Percentiles rank a stretch among this genome's conserved stretches.
Evolutionary conservation across 2,888 invertebrate genomes (phyloP).

Genomic region (Melanchra persicariae): DNA sequence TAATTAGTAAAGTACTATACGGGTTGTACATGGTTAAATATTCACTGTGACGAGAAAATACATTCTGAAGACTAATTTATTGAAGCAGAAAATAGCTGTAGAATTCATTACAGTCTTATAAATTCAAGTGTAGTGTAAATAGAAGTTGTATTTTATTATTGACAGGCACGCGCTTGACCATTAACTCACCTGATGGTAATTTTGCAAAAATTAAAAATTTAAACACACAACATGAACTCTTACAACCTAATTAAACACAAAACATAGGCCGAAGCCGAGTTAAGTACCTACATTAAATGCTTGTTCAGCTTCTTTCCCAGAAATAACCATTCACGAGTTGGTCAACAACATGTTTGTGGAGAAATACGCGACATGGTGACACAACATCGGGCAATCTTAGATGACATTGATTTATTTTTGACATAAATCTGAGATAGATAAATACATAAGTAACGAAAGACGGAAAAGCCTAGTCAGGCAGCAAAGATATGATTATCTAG

Average conservation of each 20-base stretch:
- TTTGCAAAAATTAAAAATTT: too few species aligned
- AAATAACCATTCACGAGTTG: conserved; percentile 48
- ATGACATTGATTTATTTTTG: conserved; percentile 51
- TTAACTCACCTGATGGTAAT: too few species aligned
- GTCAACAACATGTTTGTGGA: conserved; percentile 71
- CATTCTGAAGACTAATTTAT: background rate
- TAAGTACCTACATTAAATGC: background rate
- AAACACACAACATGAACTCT: background rate
- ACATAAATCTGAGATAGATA: too few species aligned
- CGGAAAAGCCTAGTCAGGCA: too few species aligned
- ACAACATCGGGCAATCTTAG: conserved; percentile 80
- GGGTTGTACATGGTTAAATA: background rate
- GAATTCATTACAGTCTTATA: background rate
- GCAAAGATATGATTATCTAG: background rate
- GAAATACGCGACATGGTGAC: conserved; percentile 75
- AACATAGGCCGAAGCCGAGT: background rate
- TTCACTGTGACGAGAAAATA: background rate
- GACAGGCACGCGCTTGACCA: too few species aligned
- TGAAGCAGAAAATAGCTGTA: background rate
- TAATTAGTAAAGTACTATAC: background rate
- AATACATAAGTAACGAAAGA: too few species aligned
- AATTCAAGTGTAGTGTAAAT: background rate
- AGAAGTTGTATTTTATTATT: background rate
- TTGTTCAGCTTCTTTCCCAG: conserved; percentile 48
- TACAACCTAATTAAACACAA: background rate